Evolutionary conservation across 2,797 vertebrate species (phyloP), one percentile per base, ranked within the genome.

Genomic region (Labeo calbasu): DNA sequence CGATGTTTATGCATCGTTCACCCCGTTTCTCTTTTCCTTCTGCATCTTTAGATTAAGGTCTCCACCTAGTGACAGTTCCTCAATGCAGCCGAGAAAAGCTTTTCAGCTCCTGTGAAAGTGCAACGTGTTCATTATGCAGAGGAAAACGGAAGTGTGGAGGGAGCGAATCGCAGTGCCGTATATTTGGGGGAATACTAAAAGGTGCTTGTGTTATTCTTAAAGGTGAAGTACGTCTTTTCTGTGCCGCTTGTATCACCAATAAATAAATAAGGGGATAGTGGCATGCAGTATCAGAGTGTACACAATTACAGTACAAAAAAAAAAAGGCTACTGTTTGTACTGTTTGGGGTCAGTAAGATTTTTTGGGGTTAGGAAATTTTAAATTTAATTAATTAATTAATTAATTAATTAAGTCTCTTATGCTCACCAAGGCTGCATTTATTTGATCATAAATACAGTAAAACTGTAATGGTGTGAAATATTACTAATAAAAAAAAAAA

Each of bases 51-150:
- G 87, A 89, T 89, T 76, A 87, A 89, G 89, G 88, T 93, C 90
- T 94, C 92, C 91, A 93, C 93, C 89, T 93, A 93, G 91, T 92
- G 93, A 92, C 91, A 91, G 88, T 68, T 90, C 84, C 86, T 90
- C 73, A 85, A 88, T 91, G 91, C 88, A 87, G 87, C 75, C 10
- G 13, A 11, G 23, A 81, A 73, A 75, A 65, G 25, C 50, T 79
- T 63, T 76, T 36, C 15, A 53, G 21, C 14, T 57, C 55, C 36
- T 43, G 48, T 57, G 72, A 51, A 69, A 57, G 63, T 48, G 65
- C 17, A 83, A 59, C 1, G 1, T 65, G 40, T 78, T 78, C 46
- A 50, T 65, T 78, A 50, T 61, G 17, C 57, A 5, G 25, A 77
- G 40, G 23, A 48, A 66, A 50, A 78, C 0, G 6, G 40, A 71